Conservation (phyloP, 2,797 vertebrate genomes). For the Sebastes taczanowskii region DNA sequence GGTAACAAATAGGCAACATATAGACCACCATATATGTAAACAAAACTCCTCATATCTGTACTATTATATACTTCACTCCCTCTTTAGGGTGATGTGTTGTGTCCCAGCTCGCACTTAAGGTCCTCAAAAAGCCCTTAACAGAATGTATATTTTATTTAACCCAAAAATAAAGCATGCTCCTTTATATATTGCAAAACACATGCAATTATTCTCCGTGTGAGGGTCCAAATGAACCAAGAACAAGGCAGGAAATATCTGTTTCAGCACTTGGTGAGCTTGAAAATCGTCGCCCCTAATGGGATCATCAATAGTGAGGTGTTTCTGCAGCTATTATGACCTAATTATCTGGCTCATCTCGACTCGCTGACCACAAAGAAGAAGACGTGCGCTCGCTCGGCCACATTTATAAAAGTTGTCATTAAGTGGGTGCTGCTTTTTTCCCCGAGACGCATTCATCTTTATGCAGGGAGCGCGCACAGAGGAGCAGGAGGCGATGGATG, state of each 20-base stretch:
- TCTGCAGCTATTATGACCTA: constrained; percentile 80
- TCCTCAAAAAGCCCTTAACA: background rate
- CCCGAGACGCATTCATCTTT: constrained; percentile 64
- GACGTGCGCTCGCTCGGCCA: constrained; percentile 67
- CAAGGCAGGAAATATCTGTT: constrained; percentile 31
- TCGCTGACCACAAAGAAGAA: constrained; percentile 79
- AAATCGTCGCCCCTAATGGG: constrained; percentile 68
- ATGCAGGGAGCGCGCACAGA: constrained; percentile 34
- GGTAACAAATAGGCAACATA: constrained; percentile 2
- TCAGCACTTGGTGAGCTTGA: constrained; percentile 32
- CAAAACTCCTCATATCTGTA: background rate
- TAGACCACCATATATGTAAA: background rate
- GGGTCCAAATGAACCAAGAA: constrained; percentile 17
- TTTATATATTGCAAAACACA: background rate
- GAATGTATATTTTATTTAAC: background rate
- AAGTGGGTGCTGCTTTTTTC: constrained; percentile 60
- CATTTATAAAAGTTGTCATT: constrained; percentile 84
- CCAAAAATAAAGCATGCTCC: background rate
- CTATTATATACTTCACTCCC: background rate
- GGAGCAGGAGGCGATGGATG: constrained; percentile 22
- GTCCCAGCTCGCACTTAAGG: background rate
- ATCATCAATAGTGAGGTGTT: constrained; percentile 80
- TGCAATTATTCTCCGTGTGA: background rate
- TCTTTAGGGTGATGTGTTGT: background rate
- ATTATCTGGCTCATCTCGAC: constrained; percentile 83